Conservation (phyloP, 2,113 vertebrate species). For the Pholis gunnellus region DNA sequence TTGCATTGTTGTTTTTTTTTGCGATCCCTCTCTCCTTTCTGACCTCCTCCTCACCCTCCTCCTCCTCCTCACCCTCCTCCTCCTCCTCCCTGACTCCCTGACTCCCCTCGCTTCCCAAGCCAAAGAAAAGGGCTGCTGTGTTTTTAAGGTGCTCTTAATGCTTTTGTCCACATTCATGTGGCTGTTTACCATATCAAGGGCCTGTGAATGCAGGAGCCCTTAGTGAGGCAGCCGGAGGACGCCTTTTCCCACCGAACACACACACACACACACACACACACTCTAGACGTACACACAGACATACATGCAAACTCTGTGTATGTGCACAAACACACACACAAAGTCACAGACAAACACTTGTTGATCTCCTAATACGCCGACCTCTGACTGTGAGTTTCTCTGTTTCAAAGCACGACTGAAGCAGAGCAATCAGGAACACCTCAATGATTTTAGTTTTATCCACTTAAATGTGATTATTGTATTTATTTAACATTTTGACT, state of each 20-base stretch:
- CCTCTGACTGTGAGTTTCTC: slow-evolving; percentile 42
- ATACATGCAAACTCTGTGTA: background rate
- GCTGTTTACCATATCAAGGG: slow-evolving; percentile 84
- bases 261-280: background rate
- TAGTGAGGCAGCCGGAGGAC: slow-evolving; percentile 57
- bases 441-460: background rate
- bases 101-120: slow-evolving; percentile 63
- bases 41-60: slow-evolving; percentile 7
- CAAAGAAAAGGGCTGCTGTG: slow-evolving; percentile 55
- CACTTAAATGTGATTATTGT: background rate
- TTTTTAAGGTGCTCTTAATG: slow-evolving; percentile 72
- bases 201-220: slow-evolving; percentile 70
- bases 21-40: background rate
- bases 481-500: background rate
- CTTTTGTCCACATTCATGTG: slow-evolving; percentile 78
- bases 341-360: slow-evolving; percentile 66
- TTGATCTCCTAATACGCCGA: slow-evolving; percentile 63
- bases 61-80: slow-evolving; percentile 4
- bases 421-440: background rate
- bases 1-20: background rate
- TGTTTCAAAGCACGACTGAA: slow-evolving; percentile 8
- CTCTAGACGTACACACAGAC: slow-evolving; percentile 22
- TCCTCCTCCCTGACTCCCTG: background rate
- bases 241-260: slow-evolving; percentile 71
- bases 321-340: slow-evolving; percentile 51